phyloP scores from a whole-genome alignment of 2,888 invertebrate species.

The Thereva nobilitata region DNA sequence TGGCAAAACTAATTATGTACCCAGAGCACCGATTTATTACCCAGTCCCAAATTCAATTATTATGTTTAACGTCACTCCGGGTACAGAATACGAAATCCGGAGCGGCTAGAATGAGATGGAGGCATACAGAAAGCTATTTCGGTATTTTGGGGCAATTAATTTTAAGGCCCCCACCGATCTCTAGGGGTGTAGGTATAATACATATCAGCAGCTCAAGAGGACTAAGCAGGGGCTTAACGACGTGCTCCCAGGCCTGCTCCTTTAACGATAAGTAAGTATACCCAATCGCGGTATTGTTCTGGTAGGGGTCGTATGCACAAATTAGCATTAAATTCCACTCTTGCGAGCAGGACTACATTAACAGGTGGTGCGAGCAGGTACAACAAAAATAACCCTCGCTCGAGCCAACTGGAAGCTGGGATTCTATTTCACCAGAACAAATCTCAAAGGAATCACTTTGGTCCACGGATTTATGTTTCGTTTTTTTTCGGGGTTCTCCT shows the following conservation, averaged over 20 bases:
- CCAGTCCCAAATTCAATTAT: too few relatives aligned
- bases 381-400: constrained; percentile 24
- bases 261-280: constrained; percentile 20
- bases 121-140: too few relatives aligned
- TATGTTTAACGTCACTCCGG: too few relatives aligned
- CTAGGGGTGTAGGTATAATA: too few relatives aligned
- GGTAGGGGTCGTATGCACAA: constrained; percentile 25
- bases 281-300: constrained; percentile 28
- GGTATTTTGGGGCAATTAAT: too few relatives aligned
- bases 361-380: constrained; percentile 31
- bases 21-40: too few relatives aligned
- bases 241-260: not conserved
- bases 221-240: too few relatives aligned
- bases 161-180: too few relatives aligned
- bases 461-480: constrained; percentile 26
- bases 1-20: too few relatives aligned
- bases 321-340: constrained; percentile 32
- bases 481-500: not conserved
- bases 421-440: constrained; percentile 27
- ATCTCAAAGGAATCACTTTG: constrained; percentile 34
- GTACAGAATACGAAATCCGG: too few relatives aligned
- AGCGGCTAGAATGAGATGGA: too few relatives aligned
- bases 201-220: too few relatives aligned
- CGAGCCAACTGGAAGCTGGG: constrained; percentile 11
- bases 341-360: constrained; percentile 18